Percentiles rank a stretch among this genome's conserved stretches.
Evolutionary conservation across 2,113 vertebrate species (phyloP).

Genomic region (Mustelus asterias): DNA sequence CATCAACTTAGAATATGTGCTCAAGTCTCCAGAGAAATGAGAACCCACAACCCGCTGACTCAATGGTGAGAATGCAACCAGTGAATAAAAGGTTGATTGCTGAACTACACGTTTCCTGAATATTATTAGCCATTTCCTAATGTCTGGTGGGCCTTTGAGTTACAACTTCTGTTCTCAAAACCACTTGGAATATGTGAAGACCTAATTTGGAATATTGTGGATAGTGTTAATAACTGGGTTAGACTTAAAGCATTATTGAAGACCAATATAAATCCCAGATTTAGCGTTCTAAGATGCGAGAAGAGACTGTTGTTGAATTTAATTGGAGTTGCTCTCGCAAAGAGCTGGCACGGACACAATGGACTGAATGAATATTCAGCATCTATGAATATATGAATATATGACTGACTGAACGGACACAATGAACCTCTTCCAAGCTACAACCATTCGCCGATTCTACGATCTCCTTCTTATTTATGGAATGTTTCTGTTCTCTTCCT

Average conservation of each 20-base stretch:
- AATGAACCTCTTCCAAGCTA: too few relatives aligned
- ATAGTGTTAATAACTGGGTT: neutral
- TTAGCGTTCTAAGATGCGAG: neutral
- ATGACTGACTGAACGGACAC: too few relatives aligned
- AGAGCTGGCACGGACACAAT: neutral
- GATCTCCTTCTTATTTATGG: too few relatives aligned
- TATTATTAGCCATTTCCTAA: neutral
- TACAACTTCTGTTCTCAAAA: neutral
- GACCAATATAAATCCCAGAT: neutral
- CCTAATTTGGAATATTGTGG: neutral
- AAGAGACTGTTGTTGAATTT: neutral
- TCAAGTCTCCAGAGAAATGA: neutral
- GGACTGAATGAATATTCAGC: too few relatives aligned
- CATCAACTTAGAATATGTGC: neutral
- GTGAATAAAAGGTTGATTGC: neutral
- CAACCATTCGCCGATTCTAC: too few relatives aligned
- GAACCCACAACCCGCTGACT: neutral
- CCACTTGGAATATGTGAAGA: neutral
- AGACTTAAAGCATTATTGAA: neutral
- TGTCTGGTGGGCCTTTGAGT: neutral
- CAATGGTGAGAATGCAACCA: neutral
- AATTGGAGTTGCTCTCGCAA: neutral
- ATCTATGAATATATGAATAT: too few relatives aligned
- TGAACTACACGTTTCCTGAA: neutral
- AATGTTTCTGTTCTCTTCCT: neutral